Percentiles rank a stretch among this genome's conserved stretches.
Evolutionary conservation across 2,797 vertebrate species (phyloP).

Genomic region (Eremophila alpestris): DNA sequence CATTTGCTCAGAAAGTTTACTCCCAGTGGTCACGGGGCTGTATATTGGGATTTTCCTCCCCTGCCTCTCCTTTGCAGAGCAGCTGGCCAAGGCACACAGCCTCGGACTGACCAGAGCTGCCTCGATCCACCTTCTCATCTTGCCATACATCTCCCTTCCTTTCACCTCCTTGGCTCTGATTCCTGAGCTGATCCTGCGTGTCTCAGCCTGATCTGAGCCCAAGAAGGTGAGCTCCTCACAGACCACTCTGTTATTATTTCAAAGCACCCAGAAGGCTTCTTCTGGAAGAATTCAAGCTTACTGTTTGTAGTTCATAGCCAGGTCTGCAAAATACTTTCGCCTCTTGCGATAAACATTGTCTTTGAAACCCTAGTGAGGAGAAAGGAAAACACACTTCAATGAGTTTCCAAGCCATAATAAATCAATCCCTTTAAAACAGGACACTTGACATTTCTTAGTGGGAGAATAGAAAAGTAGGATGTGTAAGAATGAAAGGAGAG

Average conservation of each 20-base stretch:
- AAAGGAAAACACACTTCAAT: background rate
- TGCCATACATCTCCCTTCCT: background rate
- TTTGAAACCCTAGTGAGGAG: slow-evolving; percentile 89
- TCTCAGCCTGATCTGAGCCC: background rate
- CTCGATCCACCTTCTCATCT: background rate
- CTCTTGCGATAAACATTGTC: slow-evolving; percentile 94
- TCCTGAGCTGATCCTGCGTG: background rate
- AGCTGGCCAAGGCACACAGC: fast-evolving
- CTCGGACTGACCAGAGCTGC: background rate
- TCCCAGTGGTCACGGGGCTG: background rate
- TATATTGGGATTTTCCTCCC: background rate
- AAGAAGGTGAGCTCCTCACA: background rate
- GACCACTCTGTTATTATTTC: background rate
- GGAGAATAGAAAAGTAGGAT: background rate
- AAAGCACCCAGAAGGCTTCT: background rate
- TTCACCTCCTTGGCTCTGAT: background rate
- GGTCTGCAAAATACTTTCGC: slow-evolving; percentile 92
- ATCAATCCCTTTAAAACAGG: background rate
- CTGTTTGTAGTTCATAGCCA: slow-evolving; percentile 92
- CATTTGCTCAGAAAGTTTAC: background rate
- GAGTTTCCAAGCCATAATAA: background rate
- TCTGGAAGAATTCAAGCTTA: slow-evolving; percentile 74
- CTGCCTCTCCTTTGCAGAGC: background rate
- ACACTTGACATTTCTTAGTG: background rate
- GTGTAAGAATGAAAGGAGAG: background rate